Evolutionary conservation across 2,797 vertebrate species (phyloP), one percentile per base, ranked within the genome.

Genomic region (Lycodopsis pacificus): DNA sequence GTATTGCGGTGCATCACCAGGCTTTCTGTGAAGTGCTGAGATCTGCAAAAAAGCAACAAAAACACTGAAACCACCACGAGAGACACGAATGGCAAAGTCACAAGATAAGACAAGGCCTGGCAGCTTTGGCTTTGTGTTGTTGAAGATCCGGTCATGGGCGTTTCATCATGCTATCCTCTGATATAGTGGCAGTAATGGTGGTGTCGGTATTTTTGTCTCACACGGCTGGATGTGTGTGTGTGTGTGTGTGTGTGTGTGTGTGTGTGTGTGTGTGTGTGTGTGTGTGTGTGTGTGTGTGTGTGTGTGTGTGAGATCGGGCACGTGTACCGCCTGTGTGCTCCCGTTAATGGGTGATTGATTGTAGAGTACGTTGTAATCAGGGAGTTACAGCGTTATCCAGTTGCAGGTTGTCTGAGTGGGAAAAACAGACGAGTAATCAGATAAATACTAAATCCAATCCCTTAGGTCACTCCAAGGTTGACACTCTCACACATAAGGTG

Each of bases 361-460:
- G 79, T 58, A 46, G 82, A 85, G 76, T 76, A 82, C 88, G 82
- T 86, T 85, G 89, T 91, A 92, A 91, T 91, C 86, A 84, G 86
- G 82, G 83, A 91, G 75, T 84, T 82, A 75, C 77, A 86, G 81
- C 71, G n/a, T 87, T 86, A 88, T 89, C 82, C 86, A 89, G 83
- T 90, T 89, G 87, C 81, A 82, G 65, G 70, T 75, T 86, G 82
- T 86, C 83, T 83, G 80, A 83, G 78, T 63, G 44, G 51, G 22
- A 77, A 81, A 88, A 85, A 82, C 73, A 89, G 82, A 73, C 59
- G 56, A 82, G 84, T 89, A 92, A 92, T 94, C 86, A 92, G 87
- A 89, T 93, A 91, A 93, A 92, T 91, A 92, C 81, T 87, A 81
- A 87, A 87, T 85, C 85, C 82, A 87, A 86, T 82, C 84, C 78